Conservation (phyloP, 2,888 invertebrate species). For the Heliconius cydno region DNA sequence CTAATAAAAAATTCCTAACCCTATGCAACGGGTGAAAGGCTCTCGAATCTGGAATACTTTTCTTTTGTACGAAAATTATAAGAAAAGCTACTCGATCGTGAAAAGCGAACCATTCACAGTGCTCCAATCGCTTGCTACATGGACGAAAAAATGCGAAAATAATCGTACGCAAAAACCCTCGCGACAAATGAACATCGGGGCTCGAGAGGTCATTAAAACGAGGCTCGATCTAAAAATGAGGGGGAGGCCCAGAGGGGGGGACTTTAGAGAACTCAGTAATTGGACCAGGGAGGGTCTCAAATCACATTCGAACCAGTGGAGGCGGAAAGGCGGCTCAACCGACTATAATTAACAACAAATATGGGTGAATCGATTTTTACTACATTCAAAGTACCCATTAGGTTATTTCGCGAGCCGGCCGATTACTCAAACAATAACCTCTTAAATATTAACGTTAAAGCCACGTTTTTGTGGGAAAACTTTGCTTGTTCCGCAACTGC, state of each 20-base stretch:
- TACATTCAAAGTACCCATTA: slow-evolving; percentile 64
- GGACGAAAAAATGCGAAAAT: slow-evolving; percentile 70
- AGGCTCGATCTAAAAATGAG: slow-evolving; percentile 81
- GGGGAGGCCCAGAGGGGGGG: slow-evolving; percentile 66
- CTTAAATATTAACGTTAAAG: slow-evolving; percentile 75
- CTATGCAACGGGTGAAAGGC: slow-evolving; percentile 41
- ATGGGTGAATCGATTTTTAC: slow-evolving; percentile 81
- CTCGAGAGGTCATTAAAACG: slow-evolving; percentile 83
- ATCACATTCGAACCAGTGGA: slow-evolving; percentile 80
- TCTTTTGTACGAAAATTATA: slow-evolving; percentile 48
- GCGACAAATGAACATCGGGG: slow-evolving; percentile 83
- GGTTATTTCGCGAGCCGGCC: slow-evolving; percentile 70
- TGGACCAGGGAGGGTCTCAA: slow-evolving; percentile 82
- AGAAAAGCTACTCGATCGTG: slow-evolving; percentile 48
- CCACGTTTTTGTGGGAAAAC: slow-evolving; percentile 77
- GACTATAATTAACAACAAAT: slow-evolving; percentile 83
- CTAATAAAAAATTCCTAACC: slow-evolving; percentile 44
- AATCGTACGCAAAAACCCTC: slow-evolving; percentile 77
- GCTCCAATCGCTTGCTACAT: slow-evolving; percentile 61
- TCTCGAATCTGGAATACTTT: slow-evolving; percentile 41
- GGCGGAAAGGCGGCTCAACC: slow-evolving; percentile 82
- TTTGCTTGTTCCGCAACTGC: slow-evolving; percentile 77
- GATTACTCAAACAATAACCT: slow-evolving; percentile 75
- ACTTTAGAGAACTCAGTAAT: slow-evolving; percentile 81
- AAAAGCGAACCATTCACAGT: slow-evolving; percentile 56